These are phyloP conservation scores for Patella pellucida DNA, from an alignment of 2,888 invertebrate genomes.

Conservation along the genomic window DNA sequence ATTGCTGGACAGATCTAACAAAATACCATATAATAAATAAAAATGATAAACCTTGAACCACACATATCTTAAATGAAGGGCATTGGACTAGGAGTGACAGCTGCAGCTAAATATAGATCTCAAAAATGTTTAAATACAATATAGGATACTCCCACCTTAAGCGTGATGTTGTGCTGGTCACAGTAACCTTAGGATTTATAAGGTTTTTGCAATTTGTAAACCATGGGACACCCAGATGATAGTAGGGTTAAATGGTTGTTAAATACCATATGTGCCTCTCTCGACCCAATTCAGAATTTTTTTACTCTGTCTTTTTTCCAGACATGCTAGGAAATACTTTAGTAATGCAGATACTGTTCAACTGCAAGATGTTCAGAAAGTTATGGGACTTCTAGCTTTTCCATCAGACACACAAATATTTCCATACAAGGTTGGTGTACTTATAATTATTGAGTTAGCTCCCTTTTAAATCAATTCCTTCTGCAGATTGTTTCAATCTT, in stretches of 20 bases:
- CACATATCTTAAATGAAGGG: too few species aligned
- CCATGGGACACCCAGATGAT: too few species aligned
- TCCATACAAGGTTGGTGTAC: slow-evolving; percentile 60
- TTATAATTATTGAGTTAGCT: not conserved
- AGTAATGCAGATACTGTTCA: slow-evolving; percentile 89
- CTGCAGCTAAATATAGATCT: too few species aligned
- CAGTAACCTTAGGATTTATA: too few species aligned
- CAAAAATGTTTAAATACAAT: too few species aligned
- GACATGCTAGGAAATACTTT: slow-evolving; percentile 94
- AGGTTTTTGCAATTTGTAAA: not conserved
- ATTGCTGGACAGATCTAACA: too few species aligned
- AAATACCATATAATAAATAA: too few species aligned
- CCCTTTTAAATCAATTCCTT: not conserved
- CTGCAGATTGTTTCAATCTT: not conserved
- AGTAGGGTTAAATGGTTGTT: not conserved
- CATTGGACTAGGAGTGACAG: too few species aligned
- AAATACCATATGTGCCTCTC: not conserved
- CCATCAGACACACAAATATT: slow-evolving; percentile 65
- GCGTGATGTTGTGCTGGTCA: too few species aligned
- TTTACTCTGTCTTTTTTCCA: slow-evolving; percentile 45
- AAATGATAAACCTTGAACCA: too few species aligned
- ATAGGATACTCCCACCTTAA: too few species aligned
- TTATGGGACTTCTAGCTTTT: slow-evolving; percentile 96
- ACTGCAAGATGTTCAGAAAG: slow-evolving; percentile 88
- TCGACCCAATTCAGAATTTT: not conserved